Evolutionary conservation across 2,888 invertebrate genomes (phyloP), one percentile per base, ranked within the genome.

Genomic region (Eristalis tenax): DNA sequence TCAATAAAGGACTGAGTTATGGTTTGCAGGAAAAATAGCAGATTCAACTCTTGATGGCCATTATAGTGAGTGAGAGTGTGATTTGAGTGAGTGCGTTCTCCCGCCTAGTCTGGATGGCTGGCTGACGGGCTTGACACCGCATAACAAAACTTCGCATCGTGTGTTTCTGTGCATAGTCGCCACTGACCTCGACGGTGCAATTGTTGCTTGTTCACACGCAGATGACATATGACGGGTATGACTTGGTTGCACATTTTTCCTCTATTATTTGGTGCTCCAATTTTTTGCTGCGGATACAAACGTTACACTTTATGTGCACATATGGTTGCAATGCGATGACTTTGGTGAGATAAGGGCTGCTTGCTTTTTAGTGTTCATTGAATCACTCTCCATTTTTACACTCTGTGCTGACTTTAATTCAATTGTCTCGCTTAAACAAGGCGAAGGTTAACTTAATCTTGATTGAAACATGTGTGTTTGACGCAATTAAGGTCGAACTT

Each of bases 141-240:
- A 65, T 75, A 1, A 32, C 13, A 28, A 63, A 13, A 35, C 76
- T 43, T 59, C 66, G 66, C 66, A 65, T 76, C 1, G 8, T 22
- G 26, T 59, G 59, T 68, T 56, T 40, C 10, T n/a, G 35, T 32
- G 32, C 69, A 80, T 32, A 23, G 5, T 38, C 11, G 65, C 38
- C 76, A 83, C 76, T 83, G 87, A 80, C 87, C 87, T 87, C 83
- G 83, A 79, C 87, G 75, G 83, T 68, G 73, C 76, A 87, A 80
- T 83, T 87, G 87, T 87, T 83, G 87, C 79, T 73, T 83, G 76
- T 83, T 35, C 63, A 28, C 11, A 61, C 56, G 76, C 71, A 83
- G 61, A 83, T 86, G 86, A 86, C 86, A 82, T 86, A 83, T 86
- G 86, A 78, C 64, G 57, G 50, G 32, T 59, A 74, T 80, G 71